A percentile compares a stretch with the other conserved stretches of the same genome.
Evolutionary conservation across 2,797 vertebrate genomes (phyloP).

Genomic region (Enteromius anoplus): DNA sequence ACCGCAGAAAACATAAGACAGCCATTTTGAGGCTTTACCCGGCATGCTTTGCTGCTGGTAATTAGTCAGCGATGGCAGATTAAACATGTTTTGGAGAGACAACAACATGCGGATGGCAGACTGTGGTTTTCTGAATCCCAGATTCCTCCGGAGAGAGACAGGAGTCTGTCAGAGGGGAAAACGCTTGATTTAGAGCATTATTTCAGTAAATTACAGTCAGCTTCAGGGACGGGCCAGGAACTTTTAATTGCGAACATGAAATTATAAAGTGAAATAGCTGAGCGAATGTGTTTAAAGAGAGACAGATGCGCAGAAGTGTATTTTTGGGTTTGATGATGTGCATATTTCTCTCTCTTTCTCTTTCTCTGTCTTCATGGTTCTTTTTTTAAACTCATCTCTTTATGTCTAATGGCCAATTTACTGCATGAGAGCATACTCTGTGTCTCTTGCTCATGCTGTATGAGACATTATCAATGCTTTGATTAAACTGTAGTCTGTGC

Average conservation of each 20-base stretch:
- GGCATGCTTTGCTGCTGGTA: slow-evolving; percentile 73
- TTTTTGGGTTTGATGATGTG: slow-evolving; percentile 68
- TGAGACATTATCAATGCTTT: slow-evolving; percentile 56
- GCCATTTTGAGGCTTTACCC: slow-evolving; percentile 73
- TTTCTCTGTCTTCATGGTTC: slow-evolving; percentile 18
- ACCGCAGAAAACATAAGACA: slow-evolving; percentile 75
- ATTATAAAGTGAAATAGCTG: slow-evolving; percentile 77
- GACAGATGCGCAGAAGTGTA: slow-evolving; percentile 69
- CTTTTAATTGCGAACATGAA: slow-evolving; percentile 82
- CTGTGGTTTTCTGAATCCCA: slow-evolving; percentile 76
- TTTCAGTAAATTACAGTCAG: slow-evolving; percentile 75
- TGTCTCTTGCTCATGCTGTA: slow-evolving; percentile 51
- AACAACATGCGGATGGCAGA: slow-evolving; percentile 75
- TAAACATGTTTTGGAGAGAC: slow-evolving; percentile 76
- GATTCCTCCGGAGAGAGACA: slow-evolving; percentile 76
- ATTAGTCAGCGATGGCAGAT: slow-evolving; percentile 80
- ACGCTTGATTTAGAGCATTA: slow-evolving; percentile 79
- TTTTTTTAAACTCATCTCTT: slow-evolving; percentile 56
- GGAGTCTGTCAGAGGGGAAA: slow-evolving; percentile 78
- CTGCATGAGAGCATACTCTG: slow-evolving; percentile 57
- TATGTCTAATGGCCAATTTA: slow-evolving; percentile 65
- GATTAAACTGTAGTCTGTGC: slow-evolving; percentile 53
- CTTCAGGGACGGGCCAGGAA: slow-evolving; percentile 71
- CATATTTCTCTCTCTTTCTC: slow-evolving; percentile 43
- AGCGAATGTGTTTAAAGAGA: slow-evolving; percentile 72